Percentiles rank a stretch among this genome's conserved stretches.
Conservation (phyloP, 1,140 invertebrate species). For the Solen grandis region DNA sequence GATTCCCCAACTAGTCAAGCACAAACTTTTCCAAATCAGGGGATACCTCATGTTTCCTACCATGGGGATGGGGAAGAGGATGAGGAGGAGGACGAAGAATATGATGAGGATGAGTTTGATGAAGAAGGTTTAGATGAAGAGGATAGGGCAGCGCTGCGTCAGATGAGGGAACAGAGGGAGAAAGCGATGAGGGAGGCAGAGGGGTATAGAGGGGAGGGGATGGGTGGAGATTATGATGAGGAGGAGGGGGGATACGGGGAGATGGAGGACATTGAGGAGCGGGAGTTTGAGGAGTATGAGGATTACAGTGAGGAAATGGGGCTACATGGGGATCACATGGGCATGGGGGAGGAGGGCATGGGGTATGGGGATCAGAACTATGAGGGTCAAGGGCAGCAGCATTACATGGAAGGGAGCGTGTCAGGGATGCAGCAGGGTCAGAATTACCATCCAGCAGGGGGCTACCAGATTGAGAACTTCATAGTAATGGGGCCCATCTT, state of each 20-base stretch:
- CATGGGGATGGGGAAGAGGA: not conserved
- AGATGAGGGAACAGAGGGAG: not conserved
- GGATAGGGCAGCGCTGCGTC: conserved; percentile 23
- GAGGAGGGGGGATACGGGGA: no score
- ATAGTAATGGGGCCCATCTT: conserved; percentile 35
- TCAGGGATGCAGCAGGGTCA: not conserved
- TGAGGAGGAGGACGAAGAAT: conserved; percentile 32
- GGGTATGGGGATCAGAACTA: not conserved
- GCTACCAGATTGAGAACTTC: conserved; percentile 35
- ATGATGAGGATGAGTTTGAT: conserved; percentile 39
- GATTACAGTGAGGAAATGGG: not conserved
- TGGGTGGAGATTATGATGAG: conserved; percentile 12
- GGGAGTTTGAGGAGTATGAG: not conserved
- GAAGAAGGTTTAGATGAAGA: conserved; percentile 50
- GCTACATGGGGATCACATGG: not conserved
- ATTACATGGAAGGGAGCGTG: not conserved
- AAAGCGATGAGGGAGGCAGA: not conserved
- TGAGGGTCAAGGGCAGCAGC: not conserved
- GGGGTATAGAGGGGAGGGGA: not conserved
- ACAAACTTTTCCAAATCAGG: not conserved
- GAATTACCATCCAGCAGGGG: not conserved
- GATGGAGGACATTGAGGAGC: not conserved
- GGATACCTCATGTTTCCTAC: not conserved
- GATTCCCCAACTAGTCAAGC: not conserved
- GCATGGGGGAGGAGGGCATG: not conserved